Base-by-base conservation (phyloP, 2,888 invertebrate species). In the Ormia ochracea region DNA sequence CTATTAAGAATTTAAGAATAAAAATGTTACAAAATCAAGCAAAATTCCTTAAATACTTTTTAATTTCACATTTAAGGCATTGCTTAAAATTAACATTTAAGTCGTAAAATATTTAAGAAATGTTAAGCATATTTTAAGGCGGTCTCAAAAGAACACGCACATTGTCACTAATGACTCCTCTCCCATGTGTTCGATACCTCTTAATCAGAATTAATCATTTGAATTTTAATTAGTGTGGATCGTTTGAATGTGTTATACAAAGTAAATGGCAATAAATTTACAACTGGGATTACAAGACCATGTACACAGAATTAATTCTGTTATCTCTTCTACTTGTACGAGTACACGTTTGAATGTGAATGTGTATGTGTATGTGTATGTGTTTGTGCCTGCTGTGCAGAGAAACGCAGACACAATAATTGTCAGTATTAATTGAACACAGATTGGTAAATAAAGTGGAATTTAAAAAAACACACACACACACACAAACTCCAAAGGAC, bases 221-320 rank as follows among this genome's bases (percentile, higher is more conserved):
- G 28, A 54, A 41, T 54, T 21, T 14, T 28, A 41, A 52, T 52
- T 21, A 52, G 12, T 45, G 12, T 5, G 23, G 31, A 9, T 33
- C n/a, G 12, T 54, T 45, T 23, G 19, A 23, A 7, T 23, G 17
- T 26, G 10, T 36, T 5, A 3, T 14, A 28, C 43, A 33, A 19
- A 41, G 17, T 17, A 26, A 33, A 10, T 56, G 26, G 14, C 45
- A 58, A 33, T 45, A 48, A 38, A 28, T 28, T 38, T 50, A 50
- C 58, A 38, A 50, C 4, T 45, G 59, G 58, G 58, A 70, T 59
- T 50, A 59, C 28, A 59, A 38, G 48, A 17, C 14, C 28, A 59
- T 33, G 19, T 28, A 59, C 48, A 38, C 48, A 38, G 12, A 28
- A 19, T 38, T 59, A 36, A 70, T 59, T 36, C 17, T 28, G 28